Percentiles rank a stretch among this genome's conserved stretches.
Evolutionary conservation across 1,140 invertebrate genomes (phyloP).

Genomic region (Drosophila navojoa): DNA sequence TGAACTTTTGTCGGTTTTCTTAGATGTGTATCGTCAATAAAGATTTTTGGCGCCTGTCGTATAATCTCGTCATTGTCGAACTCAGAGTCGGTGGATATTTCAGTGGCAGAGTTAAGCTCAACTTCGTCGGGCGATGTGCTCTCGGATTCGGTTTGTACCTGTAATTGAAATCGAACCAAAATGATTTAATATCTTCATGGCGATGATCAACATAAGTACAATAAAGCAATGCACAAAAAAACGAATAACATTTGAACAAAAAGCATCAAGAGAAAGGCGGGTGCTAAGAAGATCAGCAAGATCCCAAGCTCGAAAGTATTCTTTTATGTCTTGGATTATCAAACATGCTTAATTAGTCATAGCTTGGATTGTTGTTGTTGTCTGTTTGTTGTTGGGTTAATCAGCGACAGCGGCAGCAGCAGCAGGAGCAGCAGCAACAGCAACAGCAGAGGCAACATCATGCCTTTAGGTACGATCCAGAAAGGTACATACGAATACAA

Average conservation of each 20-base stretch:
- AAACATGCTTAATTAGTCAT: constrained; percentile 71
- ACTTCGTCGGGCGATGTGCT: constrained; percentile 88
- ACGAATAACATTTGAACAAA: constrained; percentile 48
- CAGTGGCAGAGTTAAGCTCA: constrained; percentile 92
- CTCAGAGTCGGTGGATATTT: constrained; percentile 95
- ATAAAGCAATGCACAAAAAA: constrained; percentile 11
- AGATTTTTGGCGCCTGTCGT: constrained; percentile 87
- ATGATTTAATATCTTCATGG: constrained; percentile 13
- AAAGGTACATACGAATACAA: constrained; percentile 67
- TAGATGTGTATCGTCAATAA: constrained; percentile 86
- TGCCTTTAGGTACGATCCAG: constrained; percentile 84
- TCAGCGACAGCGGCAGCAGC: constrained; percentile 42
- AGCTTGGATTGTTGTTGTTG: constrained; percentile 27
- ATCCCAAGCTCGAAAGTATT: constrained; percentile 18
- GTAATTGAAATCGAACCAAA: constrained; percentile 41
- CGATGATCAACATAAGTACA: constrained; percentile 4
- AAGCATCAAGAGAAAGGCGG: constrained; percentile 35
- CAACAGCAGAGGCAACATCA: constrained; percentile 31
- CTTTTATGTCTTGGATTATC: constrained; percentile 1
- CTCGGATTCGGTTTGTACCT: constrained; percentile 89
- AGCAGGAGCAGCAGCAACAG: constrained; percentile 1
- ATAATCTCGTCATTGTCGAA: constrained; percentile 92
- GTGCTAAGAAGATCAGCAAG: constrained; percentile 27
- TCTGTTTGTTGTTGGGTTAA: constrained; percentile 48
- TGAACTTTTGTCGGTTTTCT: constrained; percentile 86